A percentile compares a stretch with the other conserved stretches of the same genome.
phyloP scores from a whole-genome alignment of 1,140 invertebrate species.

The Drosophila nasuta region DNA sequence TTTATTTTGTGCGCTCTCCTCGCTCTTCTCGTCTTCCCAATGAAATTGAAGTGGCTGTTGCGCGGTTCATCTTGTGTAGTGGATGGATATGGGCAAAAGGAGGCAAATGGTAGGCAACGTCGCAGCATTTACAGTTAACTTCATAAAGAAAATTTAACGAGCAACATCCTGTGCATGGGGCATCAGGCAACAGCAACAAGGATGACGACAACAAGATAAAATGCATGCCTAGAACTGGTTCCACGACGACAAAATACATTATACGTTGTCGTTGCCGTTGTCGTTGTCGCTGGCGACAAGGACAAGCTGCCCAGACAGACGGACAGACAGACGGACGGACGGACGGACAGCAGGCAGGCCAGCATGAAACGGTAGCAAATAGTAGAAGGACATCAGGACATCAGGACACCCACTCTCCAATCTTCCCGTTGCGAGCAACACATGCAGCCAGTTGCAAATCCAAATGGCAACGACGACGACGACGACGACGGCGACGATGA shows the following conservation, averaged over 20 bases:
- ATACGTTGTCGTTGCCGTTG: constrained; percentile 28
- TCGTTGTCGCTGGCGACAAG: constrained; percentile 21
- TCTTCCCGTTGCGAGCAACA: constrained; percentile 22
- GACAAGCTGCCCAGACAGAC: constrained; percentile 11
- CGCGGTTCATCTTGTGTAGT: not conserved
- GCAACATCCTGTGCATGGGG: constrained; percentile 73
- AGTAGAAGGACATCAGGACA: constrained; percentile 49
- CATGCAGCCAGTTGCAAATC: constrained; percentile 68
- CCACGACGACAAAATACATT: constrained; percentile 71
- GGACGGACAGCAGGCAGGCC: constrained; percentile 38
- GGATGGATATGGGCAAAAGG: not conserved
- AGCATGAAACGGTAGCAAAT: constrained; percentile 60
- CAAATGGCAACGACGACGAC: constrained; percentile 16
- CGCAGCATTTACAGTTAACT: constrained; percentile 80
- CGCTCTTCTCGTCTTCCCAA: constrained; percentile 37
- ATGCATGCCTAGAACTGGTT: constrained; percentile 63
- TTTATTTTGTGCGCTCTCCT: constrained; percentile 61
- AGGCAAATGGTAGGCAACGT: constrained; percentile 37
- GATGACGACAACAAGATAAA: constrained; percentile 80
- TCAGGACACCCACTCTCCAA: constrained; percentile 38
- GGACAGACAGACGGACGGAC: constrained; percentile 24
- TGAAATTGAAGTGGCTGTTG: constrained; percentile 68
- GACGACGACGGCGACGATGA: constrained; percentile 15
- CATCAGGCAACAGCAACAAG: constrained; percentile 33
- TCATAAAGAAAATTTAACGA: constrained; percentile 83